These are phyloP conservation scores for Galendromus occidentalis DNA, from an alignment of 1,140 invertebrate species.

Conservation along the genomic window DNA sequence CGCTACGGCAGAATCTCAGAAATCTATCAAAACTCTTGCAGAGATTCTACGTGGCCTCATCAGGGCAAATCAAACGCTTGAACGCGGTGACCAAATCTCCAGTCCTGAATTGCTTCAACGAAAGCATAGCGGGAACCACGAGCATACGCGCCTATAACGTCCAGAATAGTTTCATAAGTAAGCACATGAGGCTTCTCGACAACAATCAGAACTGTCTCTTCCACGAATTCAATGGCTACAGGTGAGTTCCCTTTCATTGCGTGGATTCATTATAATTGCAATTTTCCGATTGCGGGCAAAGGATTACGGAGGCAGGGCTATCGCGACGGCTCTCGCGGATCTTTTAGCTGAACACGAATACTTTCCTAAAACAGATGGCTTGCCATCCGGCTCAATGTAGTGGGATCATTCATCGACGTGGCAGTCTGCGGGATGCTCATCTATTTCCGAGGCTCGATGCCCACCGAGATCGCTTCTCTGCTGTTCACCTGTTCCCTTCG, in stretches of 20 bases:
- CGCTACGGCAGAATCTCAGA: too few species aligned
- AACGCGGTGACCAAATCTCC: conserved; percentile 33
- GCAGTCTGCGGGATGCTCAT: conserved; percentile 23
- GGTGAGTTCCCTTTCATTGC: conserved; percentile 1
- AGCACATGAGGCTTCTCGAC: conserved; percentile 24
- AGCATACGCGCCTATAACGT: conserved; percentile 29
- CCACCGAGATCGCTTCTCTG: conserved; percentile 21
- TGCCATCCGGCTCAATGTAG: conserved; percentile 5
- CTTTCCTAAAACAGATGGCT: conserved; percentile 9
- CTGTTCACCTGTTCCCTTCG: conserved; percentile 21
- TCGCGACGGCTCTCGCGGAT: neutral
- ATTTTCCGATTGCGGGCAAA: neutral
- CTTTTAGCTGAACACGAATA: neutral
- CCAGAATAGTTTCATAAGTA: conserved; percentile 23
- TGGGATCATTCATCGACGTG: conserved; percentile 22
- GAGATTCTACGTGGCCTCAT: conserved; percentile 31
- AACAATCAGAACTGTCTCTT: conserved; percentile 25
- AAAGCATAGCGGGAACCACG: conserved; percentile 28
- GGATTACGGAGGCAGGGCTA: neutral
- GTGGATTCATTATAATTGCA: neutral
- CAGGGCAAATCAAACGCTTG: conserved; percentile 35
- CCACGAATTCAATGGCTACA: conserved; percentile 15
- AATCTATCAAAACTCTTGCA: conserved; percentile 25
- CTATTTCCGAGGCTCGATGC: conserved; percentile 15
- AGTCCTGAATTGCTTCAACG: conserved; percentile 35